Base-by-base conservation (phyloP, 2,113 vertebrate species). In the Gila orcuttii region DNA sequence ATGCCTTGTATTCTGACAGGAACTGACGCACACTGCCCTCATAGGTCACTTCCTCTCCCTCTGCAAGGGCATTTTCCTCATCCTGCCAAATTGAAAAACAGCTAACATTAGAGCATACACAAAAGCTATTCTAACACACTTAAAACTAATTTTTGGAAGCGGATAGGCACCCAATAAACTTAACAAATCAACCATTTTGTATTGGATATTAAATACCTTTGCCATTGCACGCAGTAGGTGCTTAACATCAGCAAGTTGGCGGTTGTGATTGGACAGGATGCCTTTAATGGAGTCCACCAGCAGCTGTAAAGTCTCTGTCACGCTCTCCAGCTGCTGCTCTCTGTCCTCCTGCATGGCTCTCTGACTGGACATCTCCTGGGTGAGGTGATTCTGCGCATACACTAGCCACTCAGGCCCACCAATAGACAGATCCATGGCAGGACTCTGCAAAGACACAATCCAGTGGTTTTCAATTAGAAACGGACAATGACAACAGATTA, bases 221-320 rank as follows among this genome's bases (percentile, higher is more conserved):
- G 98, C 97, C 98, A 99, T 99, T 88, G 98, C 97, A 90, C 96
- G 96, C 66, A 99, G 94, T 17, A 99, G 95, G 93, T 99, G 97
- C 85, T 99, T 99, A 86, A 99, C 97, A 55, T 99, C 98, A 19
- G 96, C 97, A 80, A 99, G 96, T 11, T 97, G 97, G 17, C 97
- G 96, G 92, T 99, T 99, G 95, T 99, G 98, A 88, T 93, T 96
- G 0, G 97, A 98, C 55, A 99, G 96, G 85, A 96, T 96, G 50
- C 95, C 97, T 93, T 99, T 99, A 89, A 99, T 97, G 89, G 93
- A 95, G 95, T 99, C 98, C 3, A 99, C 97, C 89, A 99, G 92
- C 76, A 97, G 96, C 93, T 99, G 98, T 89, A 98, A 95, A 0
- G 96, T 95, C 92, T 99, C 98, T 80, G 96, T 97, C 45, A 96